A percentile compares a stretch with the other conserved stretches of the same genome.
Evolutionary conservation across 1,140 invertebrate genomes (phyloP).

Genomic region (Pseudomyrmex flavicornis): DNA sequence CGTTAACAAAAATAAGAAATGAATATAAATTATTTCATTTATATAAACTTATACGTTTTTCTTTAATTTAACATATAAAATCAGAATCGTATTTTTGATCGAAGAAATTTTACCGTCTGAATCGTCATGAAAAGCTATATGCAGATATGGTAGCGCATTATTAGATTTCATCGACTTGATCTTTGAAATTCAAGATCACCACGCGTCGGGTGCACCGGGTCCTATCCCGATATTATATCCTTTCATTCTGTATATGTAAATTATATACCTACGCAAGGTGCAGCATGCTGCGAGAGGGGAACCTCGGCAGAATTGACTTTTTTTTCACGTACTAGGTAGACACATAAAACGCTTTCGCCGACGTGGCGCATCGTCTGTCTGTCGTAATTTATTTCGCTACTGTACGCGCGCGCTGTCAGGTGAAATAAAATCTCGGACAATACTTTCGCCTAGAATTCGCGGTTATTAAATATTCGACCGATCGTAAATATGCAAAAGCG

Average conservation of each 20-base stretch:
- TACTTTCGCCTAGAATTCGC: conserved; percentile 32
- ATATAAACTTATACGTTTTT: too few species aligned
- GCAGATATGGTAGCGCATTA: neutral
- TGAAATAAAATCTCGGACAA: conserved; percentile 14
- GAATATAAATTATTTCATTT: too few species aligned
- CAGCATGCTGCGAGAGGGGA: conserved; percentile 6
- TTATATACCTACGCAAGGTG: conserved; percentile 36
- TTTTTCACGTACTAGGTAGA: conserved; percentile 24
- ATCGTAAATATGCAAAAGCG: conserved; percentile 2
- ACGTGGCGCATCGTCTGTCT: conserved; percentile 21
- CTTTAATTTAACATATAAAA: too few species aligned
- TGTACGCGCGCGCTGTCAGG: neutral
- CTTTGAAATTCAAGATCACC: conserved; percentile 28
- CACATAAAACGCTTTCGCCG: conserved; percentile 53
- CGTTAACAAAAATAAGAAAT: too few species aligned
- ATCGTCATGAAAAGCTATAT: conserved; percentile 1
- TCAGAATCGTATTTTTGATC: too few species aligned
- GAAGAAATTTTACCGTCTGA: neutral
- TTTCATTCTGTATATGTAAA: conserved; percentile 40
- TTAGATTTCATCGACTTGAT: conserved; percentile 13
- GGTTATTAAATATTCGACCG: conserved; percentile 13
- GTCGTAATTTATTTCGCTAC: conserved; percentile 46
- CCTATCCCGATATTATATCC: conserved; percentile 20
- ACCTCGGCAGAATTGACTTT: conserved; percentile 27
- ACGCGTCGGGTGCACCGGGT: neutral